Conservation (phyloP, 2,113 vertebrate species). For the Calypte anna region DNA sequence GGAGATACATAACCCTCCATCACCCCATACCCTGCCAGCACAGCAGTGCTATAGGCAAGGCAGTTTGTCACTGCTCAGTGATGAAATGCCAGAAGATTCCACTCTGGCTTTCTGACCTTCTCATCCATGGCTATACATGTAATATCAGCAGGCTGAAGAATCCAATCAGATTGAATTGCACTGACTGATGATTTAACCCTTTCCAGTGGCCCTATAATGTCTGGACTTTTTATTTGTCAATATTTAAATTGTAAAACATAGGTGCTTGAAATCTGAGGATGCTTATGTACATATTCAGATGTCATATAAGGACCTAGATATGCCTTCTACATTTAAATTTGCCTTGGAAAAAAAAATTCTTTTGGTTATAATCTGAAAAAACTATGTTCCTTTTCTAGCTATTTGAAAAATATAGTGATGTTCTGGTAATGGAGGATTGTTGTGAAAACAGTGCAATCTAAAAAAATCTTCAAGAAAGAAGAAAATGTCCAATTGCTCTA, state of each 20-base stretch:
- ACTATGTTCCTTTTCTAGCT: neutral
- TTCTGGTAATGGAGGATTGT: neutral
- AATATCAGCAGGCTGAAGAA: neutral
- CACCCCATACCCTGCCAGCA: neutral
- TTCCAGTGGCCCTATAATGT: neutral
- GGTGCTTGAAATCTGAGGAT: neutral
- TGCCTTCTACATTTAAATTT: neutral
- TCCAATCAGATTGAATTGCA: neutral
- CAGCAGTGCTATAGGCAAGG: neutral
- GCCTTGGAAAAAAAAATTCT: neutral
- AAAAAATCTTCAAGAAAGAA: neutral
- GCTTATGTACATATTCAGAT: neutral
- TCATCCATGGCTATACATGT: neutral
- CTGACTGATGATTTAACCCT: neutral
- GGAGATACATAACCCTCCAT: neutral
- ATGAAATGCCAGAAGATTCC: neutral
- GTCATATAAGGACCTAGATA: neutral
- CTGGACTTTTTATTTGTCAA: neutral
- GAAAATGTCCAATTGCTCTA: neutral
- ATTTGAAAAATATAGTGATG: neutral
- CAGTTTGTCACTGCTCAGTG: neutral
- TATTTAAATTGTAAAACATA: neutral
- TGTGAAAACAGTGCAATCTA: neutral
- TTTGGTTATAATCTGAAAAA: neutral
- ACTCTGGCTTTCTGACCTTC: neutral